Evolutionary conservation across 2,113 vertebrate species (phyloP).

Genomic region (Eretmodus cyanostictus): DNA sequence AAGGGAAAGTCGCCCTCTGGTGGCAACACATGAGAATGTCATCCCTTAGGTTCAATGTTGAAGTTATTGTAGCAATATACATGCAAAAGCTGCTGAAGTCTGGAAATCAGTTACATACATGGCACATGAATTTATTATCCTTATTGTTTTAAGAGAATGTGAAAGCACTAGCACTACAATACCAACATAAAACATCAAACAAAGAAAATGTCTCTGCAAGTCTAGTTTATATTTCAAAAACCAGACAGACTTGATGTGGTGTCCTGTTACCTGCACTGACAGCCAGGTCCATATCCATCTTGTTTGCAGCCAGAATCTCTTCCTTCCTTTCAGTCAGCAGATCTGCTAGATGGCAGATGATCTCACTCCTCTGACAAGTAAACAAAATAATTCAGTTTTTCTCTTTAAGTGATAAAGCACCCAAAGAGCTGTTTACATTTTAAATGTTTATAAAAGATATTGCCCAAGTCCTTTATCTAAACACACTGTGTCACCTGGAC

Average conservation of each 20-base stretch:
- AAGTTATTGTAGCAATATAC: neutral
- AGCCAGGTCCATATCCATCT: conserved; percentile 86
- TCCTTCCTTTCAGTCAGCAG: conserved; percentile 87
- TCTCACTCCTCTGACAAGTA: conserved; percentile 83
- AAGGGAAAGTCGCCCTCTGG: neutral
- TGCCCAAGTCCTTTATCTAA: neutral
- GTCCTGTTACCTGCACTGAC: conserved; percentile 73
- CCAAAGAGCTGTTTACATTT: neutral
- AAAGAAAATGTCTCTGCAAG: neutral
- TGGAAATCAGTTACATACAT: neutral
- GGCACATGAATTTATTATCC: neutral
- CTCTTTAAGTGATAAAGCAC: neutral
- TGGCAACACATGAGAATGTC: neutral
- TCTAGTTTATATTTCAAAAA: neutral
- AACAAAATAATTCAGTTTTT: conserved; percentile 19
- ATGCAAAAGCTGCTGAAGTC: neutral
- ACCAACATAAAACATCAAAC: neutral
- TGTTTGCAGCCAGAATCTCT: conserved; percentile 89
- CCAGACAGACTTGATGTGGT: neutral
- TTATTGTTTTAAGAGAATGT: neutral
- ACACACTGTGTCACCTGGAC: conserved; percentile 75
- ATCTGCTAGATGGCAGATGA: conserved; percentile 88
- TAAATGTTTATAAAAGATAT: neutral
- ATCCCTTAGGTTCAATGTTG: neutral
- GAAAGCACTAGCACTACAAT: neutral